phyloP scores from a whole-genome alignment of 2,797 vertebrate genomes.

The Bothrops alternatus region DNA sequence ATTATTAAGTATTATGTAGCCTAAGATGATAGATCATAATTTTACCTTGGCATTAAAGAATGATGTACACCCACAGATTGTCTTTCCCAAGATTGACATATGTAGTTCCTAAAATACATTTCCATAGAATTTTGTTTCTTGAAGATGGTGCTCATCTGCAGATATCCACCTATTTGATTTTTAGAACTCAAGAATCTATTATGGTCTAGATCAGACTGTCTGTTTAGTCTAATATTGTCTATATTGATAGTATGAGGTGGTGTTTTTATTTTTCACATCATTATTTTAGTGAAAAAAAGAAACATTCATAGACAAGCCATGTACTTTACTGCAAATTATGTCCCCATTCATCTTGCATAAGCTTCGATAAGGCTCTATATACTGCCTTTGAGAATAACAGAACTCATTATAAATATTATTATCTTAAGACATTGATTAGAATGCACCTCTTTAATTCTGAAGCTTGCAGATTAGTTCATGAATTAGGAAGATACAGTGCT shows the following conservation, averaged over 20 bases:
- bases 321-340: background rate
- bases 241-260: background rate
- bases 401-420: conserved; percentile 43
- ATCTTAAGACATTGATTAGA: conserved; percentile 61
- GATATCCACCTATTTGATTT: background rate
- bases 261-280: background rate
- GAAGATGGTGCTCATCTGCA: background rate
- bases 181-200: background rate
- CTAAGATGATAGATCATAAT: background rate
- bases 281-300: background rate
- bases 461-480: conserved; percentile 67
- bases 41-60: background rate
- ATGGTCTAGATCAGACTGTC: background rate
- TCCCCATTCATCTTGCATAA: background rate
- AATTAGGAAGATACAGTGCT: conserved; percentile 64
- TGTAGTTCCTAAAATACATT: background rate
- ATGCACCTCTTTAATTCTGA: conserved; percentile 70
- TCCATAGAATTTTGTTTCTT: background rate
- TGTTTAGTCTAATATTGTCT: background rate
- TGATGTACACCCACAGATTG: background rate
- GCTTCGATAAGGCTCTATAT: background rate
- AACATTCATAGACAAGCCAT: background rate
- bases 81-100: background rate
- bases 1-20: background rate
- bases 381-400: background rate